Evolutionary conservation across 1,140 invertebrate genomes (phyloP).

Genomic region (Pseudachorutes palmiensis): DNA sequence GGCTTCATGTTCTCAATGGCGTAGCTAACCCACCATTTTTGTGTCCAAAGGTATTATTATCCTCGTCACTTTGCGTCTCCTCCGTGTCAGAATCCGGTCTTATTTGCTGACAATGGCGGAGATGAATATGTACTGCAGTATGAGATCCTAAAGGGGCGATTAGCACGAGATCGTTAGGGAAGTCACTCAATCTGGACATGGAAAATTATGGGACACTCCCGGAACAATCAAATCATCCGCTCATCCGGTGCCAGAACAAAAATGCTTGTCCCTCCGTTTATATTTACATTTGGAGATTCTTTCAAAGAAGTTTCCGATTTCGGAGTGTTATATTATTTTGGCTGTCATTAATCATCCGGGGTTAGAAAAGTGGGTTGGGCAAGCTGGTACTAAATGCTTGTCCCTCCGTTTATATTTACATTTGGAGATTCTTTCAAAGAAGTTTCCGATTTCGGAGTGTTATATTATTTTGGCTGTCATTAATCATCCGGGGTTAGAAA

Average conservation of each 20-base stretch:
- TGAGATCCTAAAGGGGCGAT: conserved; percentile 11
- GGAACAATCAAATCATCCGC: not conserved
- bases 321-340: too few relatives aligned
- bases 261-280: not conserved
- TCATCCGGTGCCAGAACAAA: not conserved
- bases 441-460: too few relatives aligned
- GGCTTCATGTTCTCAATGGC: not conserved
- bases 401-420: too few relatives aligned
- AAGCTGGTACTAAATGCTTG: too few relatives aligned
- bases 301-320: too few relatives aligned
- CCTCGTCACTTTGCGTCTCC: conserved; percentile 9
- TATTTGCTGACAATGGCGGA: not conserved
- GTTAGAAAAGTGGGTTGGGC: too few relatives aligned
- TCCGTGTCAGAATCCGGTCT: not conserved
- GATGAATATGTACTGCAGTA: not conserved
- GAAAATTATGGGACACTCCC: not conserved
- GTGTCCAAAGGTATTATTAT: conserved; percentile 13
- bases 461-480: too few relatives aligned
- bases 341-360: too few relatives aligned
- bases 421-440: too few relatives aligned
- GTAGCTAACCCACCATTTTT: not conserved
- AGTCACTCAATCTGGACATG: conserved; percentile 16
- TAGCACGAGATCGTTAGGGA: conserved; percentile 29
- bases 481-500: too few relatives aligned
- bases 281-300: too few relatives aligned